A percentile compares a stretch with the other conserved stretches of the same genome.
Evolutionary conservation across 2,888 invertebrate genomes (phyloP).

Genomic region (Neoaliturus tenellus): DNA sequence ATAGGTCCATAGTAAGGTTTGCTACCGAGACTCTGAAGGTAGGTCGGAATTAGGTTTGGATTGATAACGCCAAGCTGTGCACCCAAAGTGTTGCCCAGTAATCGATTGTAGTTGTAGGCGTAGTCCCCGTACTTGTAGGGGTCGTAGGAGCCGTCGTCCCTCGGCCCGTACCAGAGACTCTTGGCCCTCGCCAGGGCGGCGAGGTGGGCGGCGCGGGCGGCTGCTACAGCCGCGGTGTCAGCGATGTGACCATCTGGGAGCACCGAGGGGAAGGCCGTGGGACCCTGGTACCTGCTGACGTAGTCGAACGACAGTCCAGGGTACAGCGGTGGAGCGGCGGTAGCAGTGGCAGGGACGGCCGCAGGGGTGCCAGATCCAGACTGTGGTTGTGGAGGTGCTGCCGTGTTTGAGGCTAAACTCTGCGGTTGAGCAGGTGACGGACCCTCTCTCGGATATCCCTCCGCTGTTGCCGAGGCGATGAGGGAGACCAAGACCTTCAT

Average conservation of each 20-base stretch:
- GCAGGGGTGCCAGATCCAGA: not conserved
- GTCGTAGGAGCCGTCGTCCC: slow-evolving; percentile 9
- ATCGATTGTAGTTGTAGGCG: not conserved
- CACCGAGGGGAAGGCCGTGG: not conserved
- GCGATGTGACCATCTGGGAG: not conserved
- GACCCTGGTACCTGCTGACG: not conserved
- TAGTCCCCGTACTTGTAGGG: slow-evolving; percentile 14
- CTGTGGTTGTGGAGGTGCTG: not conserved
- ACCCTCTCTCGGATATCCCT: not conserved
- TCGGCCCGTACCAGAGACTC: not conserved
- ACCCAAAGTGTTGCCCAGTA: not conserved
- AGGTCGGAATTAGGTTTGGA: not conserved
- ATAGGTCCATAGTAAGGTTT: not conserved
- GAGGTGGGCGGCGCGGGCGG: slow-evolving; percentile 4
- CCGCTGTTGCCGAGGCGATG: not conserved
- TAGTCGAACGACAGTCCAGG: not conserved
- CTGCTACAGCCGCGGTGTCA: slow-evolving; percentile 12
- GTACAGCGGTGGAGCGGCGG: not conserved
- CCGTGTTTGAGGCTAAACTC: not conserved
- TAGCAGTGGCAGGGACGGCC: not conserved
- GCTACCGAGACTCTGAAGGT: not conserved
- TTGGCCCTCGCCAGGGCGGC: not conserved
- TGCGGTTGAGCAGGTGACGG: not conserved
- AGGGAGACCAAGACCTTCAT: not conserved
- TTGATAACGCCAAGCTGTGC: not conserved